phyloP scores from a whole-genome alignment of 2,797 vertebrate species.

The Coregonus sp. region DNA sequence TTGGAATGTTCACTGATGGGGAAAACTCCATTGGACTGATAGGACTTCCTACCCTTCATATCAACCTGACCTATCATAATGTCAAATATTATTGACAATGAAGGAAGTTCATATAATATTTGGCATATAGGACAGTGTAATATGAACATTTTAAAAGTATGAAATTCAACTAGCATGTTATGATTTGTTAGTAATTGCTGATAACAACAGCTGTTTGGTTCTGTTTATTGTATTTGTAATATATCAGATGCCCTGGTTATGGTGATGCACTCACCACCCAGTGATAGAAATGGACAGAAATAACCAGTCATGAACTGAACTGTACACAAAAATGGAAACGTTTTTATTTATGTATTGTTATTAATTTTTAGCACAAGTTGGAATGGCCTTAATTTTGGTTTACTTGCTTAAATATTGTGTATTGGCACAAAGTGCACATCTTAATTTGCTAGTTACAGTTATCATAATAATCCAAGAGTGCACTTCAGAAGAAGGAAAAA shows the following conservation, averaged over 20 bases:
- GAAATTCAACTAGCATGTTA: constrained; percentile 72
- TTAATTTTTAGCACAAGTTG: constrained; percentile 78
- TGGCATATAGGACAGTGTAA: constrained; percentile 49
- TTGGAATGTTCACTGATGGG: constrained; percentile 10
- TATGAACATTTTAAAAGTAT: constrained; percentile 45
- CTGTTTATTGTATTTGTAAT: constrained; percentile 52
- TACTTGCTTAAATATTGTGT: constrained; percentile 79
- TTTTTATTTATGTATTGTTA: constrained; percentile 33
- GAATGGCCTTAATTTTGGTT: constrained; percentile 92
- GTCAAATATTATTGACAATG: constrained; percentile 44
- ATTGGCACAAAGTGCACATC: constrained; percentile 84
- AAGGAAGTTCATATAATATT: constrained; percentile 22
- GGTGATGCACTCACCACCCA: constrained; percentile 19
- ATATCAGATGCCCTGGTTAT: constrained; percentile 47
- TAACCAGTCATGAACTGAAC: constrained; percentile 56
- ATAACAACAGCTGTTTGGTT: constrained; percentile 36
- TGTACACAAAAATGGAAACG: constrained; percentile 66
- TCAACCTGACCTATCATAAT: constrained; percentile 30
- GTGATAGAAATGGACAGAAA: constrained; percentile 38
- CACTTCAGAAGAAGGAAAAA: constrained; percentile 69
- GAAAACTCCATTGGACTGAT: neutral
- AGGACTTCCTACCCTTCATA: constrained; percentile 20
- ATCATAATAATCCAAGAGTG: constrained; percentile 72
- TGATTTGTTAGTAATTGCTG: constrained; percentile 61
- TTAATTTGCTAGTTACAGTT: constrained; percentile 73